Evolutionary conservation across 2,888 invertebrate species (phyloP).

Genomic region (Flexamia atlantica): DNA sequence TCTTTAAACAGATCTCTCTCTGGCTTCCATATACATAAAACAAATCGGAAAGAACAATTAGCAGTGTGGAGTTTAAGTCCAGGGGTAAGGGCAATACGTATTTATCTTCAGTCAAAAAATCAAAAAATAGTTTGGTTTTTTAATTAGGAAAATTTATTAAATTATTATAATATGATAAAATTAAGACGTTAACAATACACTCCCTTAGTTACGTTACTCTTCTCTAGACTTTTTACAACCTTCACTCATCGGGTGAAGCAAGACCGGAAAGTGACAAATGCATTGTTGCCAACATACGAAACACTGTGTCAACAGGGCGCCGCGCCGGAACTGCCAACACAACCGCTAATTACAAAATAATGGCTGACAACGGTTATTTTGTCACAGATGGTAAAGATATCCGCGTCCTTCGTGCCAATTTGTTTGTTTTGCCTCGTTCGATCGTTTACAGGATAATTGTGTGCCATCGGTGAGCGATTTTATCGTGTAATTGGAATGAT

Average conservation of each 20-base stretch:
- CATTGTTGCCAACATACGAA: constrained; percentile 11
- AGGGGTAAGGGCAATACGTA: too few species aligned
- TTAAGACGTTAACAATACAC: too few species aligned
- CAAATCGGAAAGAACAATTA: too few species aligned
- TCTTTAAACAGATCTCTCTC: too few species aligned
- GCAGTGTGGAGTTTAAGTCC: too few species aligned
- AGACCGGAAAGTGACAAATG: background rate
- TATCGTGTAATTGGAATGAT: constrained; percentile 21
- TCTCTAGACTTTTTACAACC: background rate
- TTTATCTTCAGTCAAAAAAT: too few species aligned
- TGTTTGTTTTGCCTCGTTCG: constrained; percentile 24
- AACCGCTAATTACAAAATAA: constrained; percentile 50
- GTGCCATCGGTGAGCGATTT: background rate
- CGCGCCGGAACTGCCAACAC: constrained; percentile 35
- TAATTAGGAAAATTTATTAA: too few species aligned
- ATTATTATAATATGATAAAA: too few species aligned
- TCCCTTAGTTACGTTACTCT: background rate
- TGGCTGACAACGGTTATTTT: constrained; percentile 44
- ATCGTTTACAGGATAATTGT: background rate
- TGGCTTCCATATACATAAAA: too few species aligned
- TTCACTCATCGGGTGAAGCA: background rate
- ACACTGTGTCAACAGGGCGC: constrained; percentile 7
- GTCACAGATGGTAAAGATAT: constrained; percentile 37
- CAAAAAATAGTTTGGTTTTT: too few species aligned
- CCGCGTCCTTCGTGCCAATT: constrained; percentile 14